Conservation (phyloP, 2,888 invertebrate genomes). For the Archips xylosteana region DNA sequence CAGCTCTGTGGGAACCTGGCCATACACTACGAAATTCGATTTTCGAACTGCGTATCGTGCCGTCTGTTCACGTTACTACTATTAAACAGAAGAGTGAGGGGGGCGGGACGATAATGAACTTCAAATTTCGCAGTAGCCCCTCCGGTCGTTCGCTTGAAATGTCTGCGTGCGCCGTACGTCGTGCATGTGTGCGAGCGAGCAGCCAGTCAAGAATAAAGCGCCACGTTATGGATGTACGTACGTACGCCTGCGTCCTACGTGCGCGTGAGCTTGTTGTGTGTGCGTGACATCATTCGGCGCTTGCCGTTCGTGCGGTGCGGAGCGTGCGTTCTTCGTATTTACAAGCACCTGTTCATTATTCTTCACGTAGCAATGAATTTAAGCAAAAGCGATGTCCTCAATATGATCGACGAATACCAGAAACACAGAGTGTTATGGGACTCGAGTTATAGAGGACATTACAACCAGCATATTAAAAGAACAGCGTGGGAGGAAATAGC, state of each 20-base stretch:
- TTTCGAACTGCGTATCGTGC: too few relatives aligned
- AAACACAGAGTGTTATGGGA: conserved; percentile 32
- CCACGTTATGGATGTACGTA: not conserved
- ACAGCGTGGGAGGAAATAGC: conserved; percentile 30
- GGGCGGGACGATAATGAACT: too few relatives aligned
- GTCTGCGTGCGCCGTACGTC: conserved; percentile 2
- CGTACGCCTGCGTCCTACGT: not conserved
- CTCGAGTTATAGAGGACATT: conserved; percentile 28
- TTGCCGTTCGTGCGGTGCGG: conserved; percentile 15
- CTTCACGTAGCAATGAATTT: conserved; percentile 20
- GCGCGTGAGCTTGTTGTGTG: conserved; percentile 9
- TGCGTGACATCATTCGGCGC: conserved; percentile 27
- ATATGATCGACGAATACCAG: conserved; percentile 27
- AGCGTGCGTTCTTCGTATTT: conserved; percentile 23
- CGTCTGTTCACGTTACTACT: too few relatives aligned
- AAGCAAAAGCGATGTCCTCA: conserved; percentile 32
- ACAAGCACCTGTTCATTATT: not conserved
- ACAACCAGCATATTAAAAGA: conserved; percentile 12
- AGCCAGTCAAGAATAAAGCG: not conserved
- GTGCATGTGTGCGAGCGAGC: conserved; percentile 3
- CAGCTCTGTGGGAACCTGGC: too few relatives aligned
- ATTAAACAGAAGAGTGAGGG: too few relatives aligned
- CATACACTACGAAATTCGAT: too few relatives aligned
- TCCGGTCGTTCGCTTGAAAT: not conserved
- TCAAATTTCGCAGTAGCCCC: too few relatives aligned